Evolutionary conservation across 2,888 invertebrate genomes (phyloP).

Genomic region (Thera obeliscata): DNA sequence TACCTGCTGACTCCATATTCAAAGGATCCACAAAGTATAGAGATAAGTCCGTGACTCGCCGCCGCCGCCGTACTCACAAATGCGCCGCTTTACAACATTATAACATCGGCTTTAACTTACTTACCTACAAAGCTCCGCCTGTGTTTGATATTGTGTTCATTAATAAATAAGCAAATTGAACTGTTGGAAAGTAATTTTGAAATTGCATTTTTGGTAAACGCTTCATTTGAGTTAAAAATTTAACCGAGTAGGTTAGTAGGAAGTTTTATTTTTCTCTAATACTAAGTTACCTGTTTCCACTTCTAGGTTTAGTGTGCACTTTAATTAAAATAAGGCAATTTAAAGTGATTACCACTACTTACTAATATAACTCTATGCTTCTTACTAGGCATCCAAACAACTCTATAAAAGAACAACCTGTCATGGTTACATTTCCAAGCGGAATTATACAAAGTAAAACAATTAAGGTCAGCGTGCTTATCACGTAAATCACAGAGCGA

Average conservation of each 20-base stretch:
- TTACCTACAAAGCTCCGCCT: conserved; percentile 1
- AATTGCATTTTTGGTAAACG: too few species aligned
- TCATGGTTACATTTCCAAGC: not conserved
- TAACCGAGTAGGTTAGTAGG: too few species aligned
- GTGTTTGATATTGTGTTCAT: conserved; percentile 4
- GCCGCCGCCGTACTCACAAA: conserved; percentile 1
- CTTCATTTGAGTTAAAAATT: too few species aligned
- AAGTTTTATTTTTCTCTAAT: too few species aligned
- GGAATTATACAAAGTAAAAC: not conserved
- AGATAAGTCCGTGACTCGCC: conserved; percentile 24
- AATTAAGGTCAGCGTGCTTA: not conserved
- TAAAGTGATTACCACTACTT: too few species aligned
- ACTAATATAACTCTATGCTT: too few species aligned
- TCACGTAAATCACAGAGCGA: not conserved
- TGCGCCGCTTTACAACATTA: not conserved
- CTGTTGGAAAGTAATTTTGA: not conserved
- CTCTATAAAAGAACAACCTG: too few species aligned
- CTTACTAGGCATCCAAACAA: too few species aligned
- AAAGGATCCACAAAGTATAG: conserved; percentile 27
- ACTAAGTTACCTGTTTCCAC: too few species aligned
- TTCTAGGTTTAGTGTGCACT: too few species aligned
- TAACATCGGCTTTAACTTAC: not conserved
- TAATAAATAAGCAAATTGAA: conserved; percentile 3
- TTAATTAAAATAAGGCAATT: too few species aligned
- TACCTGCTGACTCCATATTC: conserved; percentile 14